Conservation (phyloP, 35 echinoderm and acorn worm species). For the Eucidaris tribuloides region DNA sequence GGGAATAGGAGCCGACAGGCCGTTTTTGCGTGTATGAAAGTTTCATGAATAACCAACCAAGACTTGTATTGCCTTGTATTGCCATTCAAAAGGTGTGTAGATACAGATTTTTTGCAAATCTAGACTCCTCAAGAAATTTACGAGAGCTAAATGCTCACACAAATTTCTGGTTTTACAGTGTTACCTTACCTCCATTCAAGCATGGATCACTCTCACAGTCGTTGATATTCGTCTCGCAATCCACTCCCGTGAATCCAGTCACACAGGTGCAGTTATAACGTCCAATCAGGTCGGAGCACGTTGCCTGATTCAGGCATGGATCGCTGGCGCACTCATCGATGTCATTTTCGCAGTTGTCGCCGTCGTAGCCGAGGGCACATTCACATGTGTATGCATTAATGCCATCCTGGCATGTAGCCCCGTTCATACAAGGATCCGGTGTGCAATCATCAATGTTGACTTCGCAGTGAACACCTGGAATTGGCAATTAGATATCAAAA, state of each 20-base stretch:
- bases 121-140: no score
- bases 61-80: no score
- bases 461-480: constrained; percentile 47
- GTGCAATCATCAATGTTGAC: constrained; percentile 47
- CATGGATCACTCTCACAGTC: constrained; percentile 66
- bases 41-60: no score
- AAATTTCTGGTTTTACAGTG: no score
- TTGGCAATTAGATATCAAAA: no score
- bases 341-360: constrained; percentile 16
- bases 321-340: constrained; percentile 34
- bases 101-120: no score
- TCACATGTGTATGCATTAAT: constrained; percentile 39
- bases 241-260: constrained; percentile 42
- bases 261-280: constrained; percentile 35
- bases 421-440: constrained; percentile 21
- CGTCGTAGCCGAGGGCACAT: constrained; percentile 15
- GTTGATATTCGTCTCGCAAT: constrained; percentile 56
- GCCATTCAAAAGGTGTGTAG: no score
- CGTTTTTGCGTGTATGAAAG: no score
- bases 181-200: constrained; percentile 44
- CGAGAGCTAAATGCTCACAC: no score
- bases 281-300: constrained; percentile 27
- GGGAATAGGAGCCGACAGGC: no score
- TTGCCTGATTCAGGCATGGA: constrained; percentile 34
- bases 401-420: constrained; percentile 39